These are phyloP conservation scores for Drosophila kanapiae DNA, from an alignment of 1,140 invertebrate genomes.

Conservation along the genomic window DNA sequence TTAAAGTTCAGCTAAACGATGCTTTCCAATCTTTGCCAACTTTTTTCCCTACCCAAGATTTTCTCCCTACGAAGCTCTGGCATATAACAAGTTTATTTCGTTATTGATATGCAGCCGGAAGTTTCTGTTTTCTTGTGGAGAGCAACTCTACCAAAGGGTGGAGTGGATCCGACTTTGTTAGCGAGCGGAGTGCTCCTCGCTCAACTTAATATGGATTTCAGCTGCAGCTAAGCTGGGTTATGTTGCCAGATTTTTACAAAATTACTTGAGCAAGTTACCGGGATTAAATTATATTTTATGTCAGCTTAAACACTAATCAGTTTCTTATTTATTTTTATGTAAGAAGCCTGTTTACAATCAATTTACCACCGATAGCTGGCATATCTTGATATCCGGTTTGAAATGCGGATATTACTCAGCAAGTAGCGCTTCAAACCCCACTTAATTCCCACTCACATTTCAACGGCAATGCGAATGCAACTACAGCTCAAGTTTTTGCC, in stretches of 20 bases:
- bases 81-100: slow-evolving; percentile 58
- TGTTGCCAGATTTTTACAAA: too few species aligned
- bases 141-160: background rate
- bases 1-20: slow-evolving; percentile 28
- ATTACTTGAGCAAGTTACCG: background rate
- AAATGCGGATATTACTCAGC: slow-evolving; percentile 18
- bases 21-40: slow-evolving; percentile 27
- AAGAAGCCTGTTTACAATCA: background rate
- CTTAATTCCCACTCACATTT: slow-evolving; percentile 62
- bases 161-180: background rate
- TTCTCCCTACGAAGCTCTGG: slow-evolving; percentile 10
- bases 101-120: slow-evolving; percentile 72
- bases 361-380: background rate
- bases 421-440: slow-evolving; percentile 30
- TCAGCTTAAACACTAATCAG: too few species aligned
- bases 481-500: slow-evolving; percentile 46
- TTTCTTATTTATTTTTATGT: too few species aligned
- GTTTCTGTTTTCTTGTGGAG: slow-evolving; percentile 38
- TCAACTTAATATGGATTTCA: background rate
- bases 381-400: slow-evolving; percentile 10
- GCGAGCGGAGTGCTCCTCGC: background rate
- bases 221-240: background rate
- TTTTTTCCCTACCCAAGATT: background rate
- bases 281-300: background rate
- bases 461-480: slow-evolving; percentile 40